Evolutionary conservation across 2,113 vertebrate genomes (phyloP), one percentile per base, ranked within the genome.

Genomic region (Axis porcinus): DNA sequence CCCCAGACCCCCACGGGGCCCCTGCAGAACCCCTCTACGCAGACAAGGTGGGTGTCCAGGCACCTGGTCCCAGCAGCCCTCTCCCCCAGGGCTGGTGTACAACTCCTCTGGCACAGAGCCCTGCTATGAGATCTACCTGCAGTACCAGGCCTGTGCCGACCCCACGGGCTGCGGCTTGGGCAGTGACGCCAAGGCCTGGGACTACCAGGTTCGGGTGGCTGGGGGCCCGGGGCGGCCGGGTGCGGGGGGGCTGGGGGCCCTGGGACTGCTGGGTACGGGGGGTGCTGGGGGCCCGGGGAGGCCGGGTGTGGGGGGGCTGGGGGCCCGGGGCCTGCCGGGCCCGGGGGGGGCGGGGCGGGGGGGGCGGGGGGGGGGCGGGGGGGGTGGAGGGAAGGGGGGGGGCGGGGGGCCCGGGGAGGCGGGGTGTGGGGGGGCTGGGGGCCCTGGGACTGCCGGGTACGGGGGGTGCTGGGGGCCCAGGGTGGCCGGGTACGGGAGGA

Each of bases 131-230:
- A 97, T 99, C 52, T 99, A 99, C 97, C 97, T 3, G 50, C 98
- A 99, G 89, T 99, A 99, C 97, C 97, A 96, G 84, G 96, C 99
- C 94, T 99, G 99, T 60, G 99, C 99, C 0, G 99, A 99, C 97
- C 99, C 99, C 70, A 99, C 99, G 0, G 99, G 99, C 95, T 99
- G 99, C 0, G 99, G 99, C 82, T 94, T 82, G 0, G 99, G 99
- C 47, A 86, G 95, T 0, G 27, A 99, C 0, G 99, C 99, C 3
- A 74, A 98, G 96, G 99, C 99, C 36, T 99, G 99, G 99, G 99
- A 99, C 91, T 99, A 99, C 95, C 99, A 99, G 99, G 99, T 99
- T 95, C 19, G 2, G 16, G 7, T 43, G 6, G 28, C 28, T 3
- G 81, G 11, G 10, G 7, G 33, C 30, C 30, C 8, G 16, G 43